These are phyloP conservation scores for Numenius phaeopus DNA, from an alignment of 2,797 vertebrate genomes.

Conservation along the genomic window DNA sequence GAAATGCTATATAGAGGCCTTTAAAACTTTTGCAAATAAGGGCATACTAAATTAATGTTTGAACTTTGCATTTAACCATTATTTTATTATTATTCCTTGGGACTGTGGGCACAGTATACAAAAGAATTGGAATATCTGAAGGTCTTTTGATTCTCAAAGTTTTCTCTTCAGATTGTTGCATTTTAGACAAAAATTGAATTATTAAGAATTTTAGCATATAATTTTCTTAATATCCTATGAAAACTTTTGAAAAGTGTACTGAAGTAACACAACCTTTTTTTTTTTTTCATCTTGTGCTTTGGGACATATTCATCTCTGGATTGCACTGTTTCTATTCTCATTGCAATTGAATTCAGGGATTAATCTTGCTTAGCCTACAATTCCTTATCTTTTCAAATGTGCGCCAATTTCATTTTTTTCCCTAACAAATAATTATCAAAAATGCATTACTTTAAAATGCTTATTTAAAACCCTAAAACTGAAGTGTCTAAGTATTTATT, in stretches of 20 bases:
- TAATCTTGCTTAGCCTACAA: neutral
- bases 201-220: neutral
- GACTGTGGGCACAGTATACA: neutral
- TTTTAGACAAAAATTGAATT: neutral
- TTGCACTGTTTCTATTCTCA: neutral
- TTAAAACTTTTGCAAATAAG: fast-evolving
- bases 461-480: neutral
- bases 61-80: neutral
- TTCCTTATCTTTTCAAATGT: neutral
- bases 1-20: neutral
- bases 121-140: neutral
- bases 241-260: neutral
- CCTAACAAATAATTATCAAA: neutral
- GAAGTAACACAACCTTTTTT: neutral
- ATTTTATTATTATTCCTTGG: neutral
- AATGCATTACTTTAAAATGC: neutral
- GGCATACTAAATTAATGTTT: neutral
- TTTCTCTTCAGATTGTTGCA: neutral
- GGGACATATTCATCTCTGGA: neutral
- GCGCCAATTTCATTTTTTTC: neutral
- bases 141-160: neutral
- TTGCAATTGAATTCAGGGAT: neutral
- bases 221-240: neutral
- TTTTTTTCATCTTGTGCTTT: neutral
- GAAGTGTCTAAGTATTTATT: neutral